Conservation (phyloP, 2,797 vertebrate species). For the Melanogrammus aeglefinus region DNA sequence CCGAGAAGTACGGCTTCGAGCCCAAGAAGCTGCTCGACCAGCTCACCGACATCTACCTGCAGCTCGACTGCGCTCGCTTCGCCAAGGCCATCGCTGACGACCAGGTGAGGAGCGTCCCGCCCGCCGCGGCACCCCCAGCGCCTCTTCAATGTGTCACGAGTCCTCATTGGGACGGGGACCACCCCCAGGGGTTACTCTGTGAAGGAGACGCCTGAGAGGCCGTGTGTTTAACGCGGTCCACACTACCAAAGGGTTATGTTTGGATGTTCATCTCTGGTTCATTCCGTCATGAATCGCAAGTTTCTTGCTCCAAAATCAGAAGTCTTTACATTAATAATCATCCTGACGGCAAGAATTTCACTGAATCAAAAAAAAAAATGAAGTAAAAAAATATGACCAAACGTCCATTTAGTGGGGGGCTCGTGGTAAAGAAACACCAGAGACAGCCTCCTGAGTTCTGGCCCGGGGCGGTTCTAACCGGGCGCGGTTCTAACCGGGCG, state of each 20-base stretch:
- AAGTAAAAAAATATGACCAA: neutral
- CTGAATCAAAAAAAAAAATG: too few species aligned
- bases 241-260: neutral
- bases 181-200: neutral
- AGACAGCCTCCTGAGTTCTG: neutral
- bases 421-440: too few species aligned
- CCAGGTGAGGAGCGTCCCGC: constrained; percentile 77
- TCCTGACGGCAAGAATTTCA: too few species aligned
- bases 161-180: neutral
- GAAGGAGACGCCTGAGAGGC: neutral
- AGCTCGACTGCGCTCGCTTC: constrained; percentile 94
- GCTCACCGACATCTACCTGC: constrained; percentile 96
- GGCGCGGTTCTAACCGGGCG: too few species aligned
- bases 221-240: neutral
- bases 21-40: constrained; percentile 99
- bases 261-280: neutral
- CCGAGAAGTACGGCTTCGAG: constrained; percentile 98
- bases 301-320: too few species aligned
- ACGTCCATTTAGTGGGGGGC: neutral
- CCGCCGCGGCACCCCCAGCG: neutral
- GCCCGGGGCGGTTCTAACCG: too few species aligned
- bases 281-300: neutral
- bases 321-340: neutral
- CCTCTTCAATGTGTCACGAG: neutral
- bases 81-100: constrained; percentile 98